These are phyloP conservation scores for Cerceris rybyensis DNA, from an alignment of 2,888 invertebrate species.

Conservation along the genomic window DNA sequence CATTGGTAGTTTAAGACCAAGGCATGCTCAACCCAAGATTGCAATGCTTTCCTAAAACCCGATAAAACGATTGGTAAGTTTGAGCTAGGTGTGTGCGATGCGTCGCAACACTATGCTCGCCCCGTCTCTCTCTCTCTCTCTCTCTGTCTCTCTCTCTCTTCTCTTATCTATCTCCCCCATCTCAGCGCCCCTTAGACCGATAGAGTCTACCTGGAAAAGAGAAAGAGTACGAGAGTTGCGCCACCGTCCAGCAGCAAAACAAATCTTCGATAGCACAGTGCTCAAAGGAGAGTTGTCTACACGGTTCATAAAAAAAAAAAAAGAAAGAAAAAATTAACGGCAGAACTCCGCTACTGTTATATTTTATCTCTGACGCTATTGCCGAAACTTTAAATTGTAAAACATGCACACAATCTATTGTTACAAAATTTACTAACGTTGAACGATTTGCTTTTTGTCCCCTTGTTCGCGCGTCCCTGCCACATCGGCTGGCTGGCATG, in stretches of 20 bases:
- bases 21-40: constrained; percentile 81
- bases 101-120: constrained; percentile 74
- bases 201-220: constrained; percentile 63
- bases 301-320: constrained; percentile 11
- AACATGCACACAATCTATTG: constrained; percentile 53
- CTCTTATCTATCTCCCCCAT: constrained; percentile 54
- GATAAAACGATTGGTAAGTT: constrained; percentile 80
- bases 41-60: constrained; percentile 81
- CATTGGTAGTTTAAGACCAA: constrained; percentile 82
- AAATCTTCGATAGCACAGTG: constrained; percentile 47
- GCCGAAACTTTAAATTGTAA: constrained; percentile 54
- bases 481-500: constrained; percentile 80
- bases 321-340: constrained; percentile 46
- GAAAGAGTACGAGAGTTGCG: constrained; percentile 66
- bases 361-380: constrained; percentile 55
- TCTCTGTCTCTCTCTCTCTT: constrained; percentile 44
- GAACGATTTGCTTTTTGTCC: constrained; percentile 80
- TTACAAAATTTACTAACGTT: constrained; percentile 76
- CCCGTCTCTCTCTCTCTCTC: constrained; percentile 63
- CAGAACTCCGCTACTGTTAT: constrained; percentile 47
- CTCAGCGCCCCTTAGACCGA: constrained; percentile 61
- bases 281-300: constrained; percentile 60
- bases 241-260: constrained; percentile 57
- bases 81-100: constrained; percentile 77
- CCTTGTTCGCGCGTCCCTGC: constrained; percentile 81